Evolutionary conservation across 2,888 invertebrate genomes (phyloP), one percentile per base, ranked within the genome.

Genomic region (Ormia ochracea): DNA sequence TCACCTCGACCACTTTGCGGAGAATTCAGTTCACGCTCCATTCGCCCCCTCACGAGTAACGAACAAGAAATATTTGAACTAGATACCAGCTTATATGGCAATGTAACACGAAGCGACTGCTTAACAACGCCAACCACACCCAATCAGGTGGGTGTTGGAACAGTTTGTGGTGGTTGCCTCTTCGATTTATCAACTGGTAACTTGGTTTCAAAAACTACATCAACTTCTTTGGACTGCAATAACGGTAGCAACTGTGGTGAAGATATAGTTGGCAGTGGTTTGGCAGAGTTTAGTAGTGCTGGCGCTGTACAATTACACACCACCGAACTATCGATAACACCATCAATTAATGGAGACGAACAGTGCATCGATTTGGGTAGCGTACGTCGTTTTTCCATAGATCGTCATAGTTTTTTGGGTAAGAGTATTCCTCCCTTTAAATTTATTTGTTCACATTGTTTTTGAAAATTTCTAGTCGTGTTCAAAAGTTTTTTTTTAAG

Each of bases 321-420:
- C 65, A 89, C 88, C 48, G 88, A 89, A 85, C 83, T 89, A 41
- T 89, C 89, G 74, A 87, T 89, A 50, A 88, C 88, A 83, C 89
- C 89, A 74, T 87, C 88, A 72, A 84, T 87, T 82, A 82, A 85
- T 80, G 85, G 86, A 81, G 89, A 89, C 84, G 88, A 89, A 81
- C 89, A 88, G 81, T 88, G 84, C 36, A 88, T 89, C 82, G 88
- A 89, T 85, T 85, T 89, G 86, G 88, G 89, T 82, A 89, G 89
- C 82, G 82, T 89, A 77, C 86, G 88, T 70, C 88, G 88, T 83
- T 89, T 89, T 83, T 89, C 88, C 61, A 89, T 89, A 83, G 89
- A 89, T 87, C 88, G 89, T 54, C 89, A 88, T 81, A 89, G 89
- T 85, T 89, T 89, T 84, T 86, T 88, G 76, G 89, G 89, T 89